These are phyloP conservation scores for Sebastes diploproa DNA, from an alignment of 2,797 vertebrate species.

Conservation along the genomic window DNA sequence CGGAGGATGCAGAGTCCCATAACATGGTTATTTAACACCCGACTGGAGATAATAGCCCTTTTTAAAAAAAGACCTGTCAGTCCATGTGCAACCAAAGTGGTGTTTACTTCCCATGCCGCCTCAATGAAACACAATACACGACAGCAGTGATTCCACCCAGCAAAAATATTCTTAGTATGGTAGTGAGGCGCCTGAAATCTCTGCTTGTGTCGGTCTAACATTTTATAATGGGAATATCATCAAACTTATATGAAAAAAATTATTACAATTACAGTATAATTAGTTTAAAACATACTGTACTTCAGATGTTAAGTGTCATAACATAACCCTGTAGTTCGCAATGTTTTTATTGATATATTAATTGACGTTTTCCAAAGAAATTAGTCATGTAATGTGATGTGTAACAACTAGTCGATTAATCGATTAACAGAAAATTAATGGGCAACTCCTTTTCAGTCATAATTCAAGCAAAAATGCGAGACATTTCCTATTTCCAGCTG, in stretches of 20 bases:
- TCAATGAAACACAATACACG: constrained; percentile 23
- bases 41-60: constrained; percentile 56
- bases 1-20: constrained; percentile 60
- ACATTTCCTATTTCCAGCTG: not conserved
- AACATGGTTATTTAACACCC: constrained; percentile 74
- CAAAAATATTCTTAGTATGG: constrained; percentile 12
- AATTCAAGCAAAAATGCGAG: not conserved
- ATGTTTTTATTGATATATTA: not conserved
- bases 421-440: not conserved
- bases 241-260: not conserved
- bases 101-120: constrained; percentile 47
- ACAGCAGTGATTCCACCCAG: constrained; percentile 16
- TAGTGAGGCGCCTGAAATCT: constrained; percentile 1
- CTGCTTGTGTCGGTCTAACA: not conserved
- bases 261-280: not conserved
- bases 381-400: not conserved
- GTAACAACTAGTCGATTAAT: not conserved
- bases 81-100: constrained; percentile 36
- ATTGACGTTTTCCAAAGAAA: not conserved
- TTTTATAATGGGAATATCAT: not conserved
- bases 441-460: not conserved
- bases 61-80: constrained; percentile 28
- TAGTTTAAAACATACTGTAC: not conserved
- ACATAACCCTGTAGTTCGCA: not conserved
- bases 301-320: not conserved